A percentile compares a stretch with the other conserved stretches of the same genome.
Conservation (phyloP, 2,113 vertebrate genomes). For the Psilopogon haemacephalus region DNA sequence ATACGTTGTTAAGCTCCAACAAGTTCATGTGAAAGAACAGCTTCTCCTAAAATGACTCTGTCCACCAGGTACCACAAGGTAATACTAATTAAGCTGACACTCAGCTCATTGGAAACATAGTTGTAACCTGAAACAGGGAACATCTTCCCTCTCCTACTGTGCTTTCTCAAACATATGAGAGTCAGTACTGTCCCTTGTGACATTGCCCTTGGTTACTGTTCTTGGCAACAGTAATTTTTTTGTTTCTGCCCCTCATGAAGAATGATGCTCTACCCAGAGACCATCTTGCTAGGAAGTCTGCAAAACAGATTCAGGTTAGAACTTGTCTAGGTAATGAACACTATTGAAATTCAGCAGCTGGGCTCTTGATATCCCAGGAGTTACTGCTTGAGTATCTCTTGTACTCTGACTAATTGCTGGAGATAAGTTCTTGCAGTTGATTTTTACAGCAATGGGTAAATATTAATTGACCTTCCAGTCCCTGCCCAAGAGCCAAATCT, state of each 20-base stretch:
- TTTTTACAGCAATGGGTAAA: neutral
- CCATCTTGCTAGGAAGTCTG: neutral
- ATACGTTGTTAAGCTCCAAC: neutral
- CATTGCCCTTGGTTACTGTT: neutral
- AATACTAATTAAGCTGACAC: neutral
- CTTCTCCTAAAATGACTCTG: neutral
- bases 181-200: neutral
- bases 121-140: neutral
- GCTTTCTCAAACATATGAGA: neutral
- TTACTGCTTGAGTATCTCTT: neutral
- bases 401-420: neutral
- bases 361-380: neutral
- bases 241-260: neutral
- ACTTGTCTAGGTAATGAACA: neutral
- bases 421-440: neutral
- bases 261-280: neutral
- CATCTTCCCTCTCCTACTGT: neutral
- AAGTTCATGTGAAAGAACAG: neutral
- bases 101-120: neutral
- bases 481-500: neutral
- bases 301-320: neutral
- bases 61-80: neutral
- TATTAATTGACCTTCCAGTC: neutral
- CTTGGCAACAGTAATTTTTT: neutral
- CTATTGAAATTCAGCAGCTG: neutral